Evolutionary conservation across 2,113 vertebrate genomes (phyloP).

Genomic region (Ammospiza nelsoni): DNA sequence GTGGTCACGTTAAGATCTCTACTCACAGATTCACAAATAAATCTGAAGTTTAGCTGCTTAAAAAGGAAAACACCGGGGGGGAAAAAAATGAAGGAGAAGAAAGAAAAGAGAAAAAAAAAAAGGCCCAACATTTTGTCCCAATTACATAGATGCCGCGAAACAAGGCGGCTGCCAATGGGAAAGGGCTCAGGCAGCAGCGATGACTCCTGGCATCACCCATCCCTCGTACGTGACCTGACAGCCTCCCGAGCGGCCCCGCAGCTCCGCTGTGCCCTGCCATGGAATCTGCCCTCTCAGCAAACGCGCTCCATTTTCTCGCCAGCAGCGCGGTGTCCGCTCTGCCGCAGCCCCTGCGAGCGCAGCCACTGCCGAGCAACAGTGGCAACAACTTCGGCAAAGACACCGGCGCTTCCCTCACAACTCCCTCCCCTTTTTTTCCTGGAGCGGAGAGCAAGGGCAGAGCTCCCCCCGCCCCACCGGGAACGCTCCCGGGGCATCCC

Average conservation of each 20-base stretch:
- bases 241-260: slow-evolving; percentile 6
- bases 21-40: neutral
- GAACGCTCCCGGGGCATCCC: neutral
- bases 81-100: neutral
- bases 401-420: neutral
- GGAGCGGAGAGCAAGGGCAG: neutral
- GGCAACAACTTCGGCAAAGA: neutral
- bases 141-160: neutral
- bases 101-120: neutral
- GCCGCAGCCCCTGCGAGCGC: slow-evolving; percentile 36
- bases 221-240: slow-evolving; percentile 33
- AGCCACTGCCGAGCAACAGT: neutral
- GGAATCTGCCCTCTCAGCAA: slow-evolving; percentile 68
- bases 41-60: neutral
- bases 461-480: neutral
- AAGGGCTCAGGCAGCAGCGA: neutral
- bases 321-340: slow-evolving; percentile 38
- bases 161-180: neutral
- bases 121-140: neutral
- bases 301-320: slow-evolving; percentile 50
- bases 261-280: slow-evolving; percentile 50
- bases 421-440: neutral
- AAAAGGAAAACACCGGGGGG: too few species aligned
- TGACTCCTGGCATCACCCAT: slow-evolving; percentile 25
- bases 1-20: rapidly evolving